Conservation (phyloP, 2,888 invertebrate genomes). For the Griposia aprilina region DNA sequence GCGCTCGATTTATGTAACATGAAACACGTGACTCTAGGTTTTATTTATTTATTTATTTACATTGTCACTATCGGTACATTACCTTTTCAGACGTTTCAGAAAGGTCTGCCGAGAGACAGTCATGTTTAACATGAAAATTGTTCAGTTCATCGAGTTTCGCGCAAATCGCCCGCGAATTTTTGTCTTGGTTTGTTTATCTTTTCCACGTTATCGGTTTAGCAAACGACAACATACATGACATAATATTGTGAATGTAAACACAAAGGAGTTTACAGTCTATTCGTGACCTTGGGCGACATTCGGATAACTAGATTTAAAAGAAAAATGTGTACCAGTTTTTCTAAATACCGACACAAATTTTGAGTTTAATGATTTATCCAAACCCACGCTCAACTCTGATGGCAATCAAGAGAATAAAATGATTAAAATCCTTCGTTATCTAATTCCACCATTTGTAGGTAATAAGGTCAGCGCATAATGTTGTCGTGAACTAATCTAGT, state of each 20-base stretch:
- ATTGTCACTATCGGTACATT: conserved; percentile 20
- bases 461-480: conserved; percentile 54
- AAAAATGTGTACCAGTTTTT: conserved; percentile 30
- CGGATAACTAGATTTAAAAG: background rate
- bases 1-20: conserved; percentile 45
- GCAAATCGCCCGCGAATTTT: conserved; percentile 27
- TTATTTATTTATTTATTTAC: conserved; percentile 50
- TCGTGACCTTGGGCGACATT: conserved; percentile 37
- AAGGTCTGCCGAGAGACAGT: background rate
- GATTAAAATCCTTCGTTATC: conserved; percentile 37
- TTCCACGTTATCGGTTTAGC: conserved; percentile 50
- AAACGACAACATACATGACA: conserved; percentile 43
- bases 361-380: conserved; percentile 34
- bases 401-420: conserved; percentile 46
- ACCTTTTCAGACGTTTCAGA: conserved; percentile 9
- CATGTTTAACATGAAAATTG: conserved; percentile 27
- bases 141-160: conserved; percentile 14
- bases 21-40: conserved; percentile 32
- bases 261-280: conserved; percentile 9
- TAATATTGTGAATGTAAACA: conserved; percentile 44
- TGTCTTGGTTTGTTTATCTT: conserved; percentile 58
- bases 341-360: conserved; percentile 13
- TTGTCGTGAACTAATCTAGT: conserved; percentile 64
- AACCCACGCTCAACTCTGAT: conserved; percentile 33
- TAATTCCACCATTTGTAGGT: conserved; percentile 48